Conservation (phyloP, 2,888 invertebrate species). For the Cecidostiba fungosa region DNA sequence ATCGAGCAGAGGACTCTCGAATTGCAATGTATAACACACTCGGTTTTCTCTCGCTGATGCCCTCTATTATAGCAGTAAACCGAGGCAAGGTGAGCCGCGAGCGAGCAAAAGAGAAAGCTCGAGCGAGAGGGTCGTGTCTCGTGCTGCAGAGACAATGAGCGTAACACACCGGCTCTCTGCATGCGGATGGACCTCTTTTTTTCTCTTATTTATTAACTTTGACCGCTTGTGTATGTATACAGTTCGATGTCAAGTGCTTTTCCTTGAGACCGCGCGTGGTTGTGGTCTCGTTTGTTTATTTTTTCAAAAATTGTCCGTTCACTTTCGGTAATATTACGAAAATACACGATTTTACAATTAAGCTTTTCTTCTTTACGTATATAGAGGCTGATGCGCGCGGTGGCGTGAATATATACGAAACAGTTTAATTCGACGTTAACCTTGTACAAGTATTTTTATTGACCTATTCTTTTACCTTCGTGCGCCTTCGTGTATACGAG, state of each 20-base stretch:
- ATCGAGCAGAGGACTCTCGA: background rate
- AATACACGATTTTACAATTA: no score
- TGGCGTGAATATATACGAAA: background rate
- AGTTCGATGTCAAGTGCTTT: background rate
- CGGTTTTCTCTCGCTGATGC: conserved; percentile 1
- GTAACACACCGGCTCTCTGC: background rate
- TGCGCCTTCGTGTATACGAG: background rate
- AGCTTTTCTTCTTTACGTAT: no score
- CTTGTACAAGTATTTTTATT: background rate
- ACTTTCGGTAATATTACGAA: background rate
- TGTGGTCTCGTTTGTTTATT: no score
- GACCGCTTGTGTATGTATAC: background rate
- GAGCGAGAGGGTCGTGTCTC: background rate
- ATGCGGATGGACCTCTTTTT: background rate
- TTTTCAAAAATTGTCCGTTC: background rate
- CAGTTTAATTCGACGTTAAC: background rate
- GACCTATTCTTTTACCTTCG: background rate
- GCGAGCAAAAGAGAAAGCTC: background rate
- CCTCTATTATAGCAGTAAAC: background rate
- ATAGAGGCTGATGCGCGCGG: no score
- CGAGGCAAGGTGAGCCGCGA: background rate
- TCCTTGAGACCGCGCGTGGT: background rate
- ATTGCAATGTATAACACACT: conserved; percentile 15
- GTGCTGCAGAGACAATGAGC: background rate
- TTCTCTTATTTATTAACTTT: background rate